Percentiles rank a stretch among this genome's conserved stretches.
These are phyloP conservation scores for Calliphora vomitoria DNA, from an alignment of 2,888 invertebrate species.

Conservation along the genomic window DNA sequence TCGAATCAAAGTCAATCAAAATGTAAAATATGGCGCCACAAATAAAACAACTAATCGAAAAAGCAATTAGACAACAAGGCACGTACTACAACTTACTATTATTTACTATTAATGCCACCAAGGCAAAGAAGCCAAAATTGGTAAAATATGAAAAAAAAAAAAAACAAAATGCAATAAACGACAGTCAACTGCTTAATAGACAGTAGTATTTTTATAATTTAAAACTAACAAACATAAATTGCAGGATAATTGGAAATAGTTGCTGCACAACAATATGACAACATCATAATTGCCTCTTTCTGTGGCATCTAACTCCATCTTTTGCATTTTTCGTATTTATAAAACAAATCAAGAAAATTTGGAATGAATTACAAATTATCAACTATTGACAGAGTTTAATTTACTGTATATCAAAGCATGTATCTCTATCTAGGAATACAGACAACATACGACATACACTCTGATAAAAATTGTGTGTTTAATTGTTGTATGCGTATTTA, in stretches of 20 bases:
- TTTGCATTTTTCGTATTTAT: constrained; percentile 7
- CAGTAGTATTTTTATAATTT: constrained; percentile 28
- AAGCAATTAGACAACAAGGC: constrained; percentile 71
- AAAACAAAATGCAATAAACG: background rate
- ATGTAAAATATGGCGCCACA: constrained; percentile 75
- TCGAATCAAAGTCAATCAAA: constrained; percentile 73
- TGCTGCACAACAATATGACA: constrained; percentile 29
- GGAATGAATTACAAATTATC: constrained; percentile 60
- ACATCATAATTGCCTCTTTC: constrained; percentile 55
- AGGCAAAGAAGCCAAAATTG: constrained; percentile 32
- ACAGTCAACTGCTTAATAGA: constrained; percentile 36
- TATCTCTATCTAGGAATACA: constrained; percentile 20
- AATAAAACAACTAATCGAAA: constrained; percentile 59
- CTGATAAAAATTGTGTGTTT: background rate
- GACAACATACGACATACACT: constrained; percentile 20
- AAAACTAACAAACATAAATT: constrained; percentile 44
- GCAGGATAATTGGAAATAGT: constrained; percentile 37
- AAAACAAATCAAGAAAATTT: constrained; percentile 58
- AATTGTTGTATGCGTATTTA: background rate
- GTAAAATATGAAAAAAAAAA: background rate
- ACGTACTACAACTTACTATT: constrained; percentile 63
- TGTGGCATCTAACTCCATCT: constrained; percentile 11
- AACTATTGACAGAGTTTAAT: constrained; percentile 67
- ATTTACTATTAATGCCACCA: constrained; percentile 26
- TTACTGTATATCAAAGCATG: constrained; percentile 48